phyloP scores from a whole-genome alignment of 2,888 invertebrate species.

The Onthophagus sagittarius region DNA sequence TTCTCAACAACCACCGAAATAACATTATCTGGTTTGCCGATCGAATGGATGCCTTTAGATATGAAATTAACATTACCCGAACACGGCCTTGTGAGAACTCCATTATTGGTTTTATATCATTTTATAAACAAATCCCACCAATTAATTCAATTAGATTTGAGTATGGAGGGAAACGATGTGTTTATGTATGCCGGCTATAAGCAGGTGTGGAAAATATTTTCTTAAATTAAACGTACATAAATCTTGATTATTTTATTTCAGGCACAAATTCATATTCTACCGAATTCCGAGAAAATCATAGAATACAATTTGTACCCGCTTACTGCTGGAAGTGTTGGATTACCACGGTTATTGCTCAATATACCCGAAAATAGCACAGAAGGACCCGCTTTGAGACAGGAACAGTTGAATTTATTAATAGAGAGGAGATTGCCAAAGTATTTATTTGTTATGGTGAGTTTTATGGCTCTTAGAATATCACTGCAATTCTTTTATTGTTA shows the following conservation, averaged over 20 bases:
- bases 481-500: neutral
- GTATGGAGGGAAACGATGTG: slow-evolving; percentile 79
- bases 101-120: slow-evolving; percentile 66
- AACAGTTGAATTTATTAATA: slow-evolving; percentile 54
- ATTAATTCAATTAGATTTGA: slow-evolving; percentile 68
- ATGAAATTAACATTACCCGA: slow-evolving; percentile 65
- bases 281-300: slow-evolving; percentile 58
- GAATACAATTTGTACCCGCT: slow-evolving; percentile 79
- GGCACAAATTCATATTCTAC: slow-evolving; percentile 57
- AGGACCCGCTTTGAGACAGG: slow-evolving; percentile 46
- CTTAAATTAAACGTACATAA: neutral
- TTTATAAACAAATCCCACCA: slow-evolving; percentile 68
- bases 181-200: slow-evolving; percentile 96
- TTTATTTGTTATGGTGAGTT: slow-evolving; percentile 62
- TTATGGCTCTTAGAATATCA: slow-evolving; percentile 4
- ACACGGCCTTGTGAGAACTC: slow-evolving; percentile 68
- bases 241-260: slow-evolving; percentile 29
- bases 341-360: slow-evolving; percentile 59
- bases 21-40: slow-evolving; percentile 48
- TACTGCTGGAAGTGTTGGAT: slow-evolving; percentile 67
- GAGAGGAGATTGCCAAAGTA: slow-evolving; percentile 61
- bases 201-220: slow-evolving; percentile 55
- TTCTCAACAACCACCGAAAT: slow-evolving; percentile 36
- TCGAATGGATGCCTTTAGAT: slow-evolving; percentile 61
- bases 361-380: slow-evolving; percentile 48